phyloP scores from a whole-genome alignment of 1,140 invertebrate species.

The Drosophila bocki region DNA sequence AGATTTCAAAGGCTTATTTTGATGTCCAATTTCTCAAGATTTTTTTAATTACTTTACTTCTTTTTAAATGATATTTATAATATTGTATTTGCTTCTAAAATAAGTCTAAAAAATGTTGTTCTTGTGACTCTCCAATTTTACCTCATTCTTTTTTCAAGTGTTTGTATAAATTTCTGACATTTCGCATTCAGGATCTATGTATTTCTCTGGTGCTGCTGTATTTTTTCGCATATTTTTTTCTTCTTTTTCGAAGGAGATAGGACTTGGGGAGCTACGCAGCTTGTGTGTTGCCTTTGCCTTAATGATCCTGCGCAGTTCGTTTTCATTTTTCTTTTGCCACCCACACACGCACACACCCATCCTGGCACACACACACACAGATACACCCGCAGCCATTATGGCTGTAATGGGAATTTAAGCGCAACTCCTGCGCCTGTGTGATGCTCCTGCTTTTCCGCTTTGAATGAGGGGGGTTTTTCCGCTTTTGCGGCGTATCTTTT shows the following conservation, averaged over 20 bases:
- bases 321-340: slow-evolving; percentile 75
- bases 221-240: slow-evolving; percentile 4
- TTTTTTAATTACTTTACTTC: no score
- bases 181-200: slow-evolving; percentile 56
- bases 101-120: no score
- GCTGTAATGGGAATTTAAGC: slow-evolving; percentile 82
- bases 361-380: slow-evolving; percentile 26
- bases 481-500: slow-evolving; percentile 82
- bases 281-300: slow-evolving; percentile 53
- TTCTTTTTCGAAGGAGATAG: neutral
- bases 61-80: no score
- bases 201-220: slow-evolving; percentile 16
- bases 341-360: slow-evolving; percentile 29
- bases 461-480: slow-evolving; percentile 58
- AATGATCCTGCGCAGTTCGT: slow-evolving; percentile 81
- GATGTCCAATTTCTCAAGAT: no score
- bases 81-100: no score
- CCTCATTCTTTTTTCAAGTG: slow-evolving; percentile 3
- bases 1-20: no score
- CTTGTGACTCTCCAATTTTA: neutral
- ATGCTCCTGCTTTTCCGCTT: slow-evolving; percentile 33
- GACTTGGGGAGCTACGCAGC: slow-evolving; percentile 34
- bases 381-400: slow-evolving; percentile 77
- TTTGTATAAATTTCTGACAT: slow-evolving; percentile 75
- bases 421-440: slow-evolving; percentile 71